Evolutionary conservation across 2,888 invertebrate genomes (phyloP).

Genomic region (Zygogramma bicolorata): DNA sequence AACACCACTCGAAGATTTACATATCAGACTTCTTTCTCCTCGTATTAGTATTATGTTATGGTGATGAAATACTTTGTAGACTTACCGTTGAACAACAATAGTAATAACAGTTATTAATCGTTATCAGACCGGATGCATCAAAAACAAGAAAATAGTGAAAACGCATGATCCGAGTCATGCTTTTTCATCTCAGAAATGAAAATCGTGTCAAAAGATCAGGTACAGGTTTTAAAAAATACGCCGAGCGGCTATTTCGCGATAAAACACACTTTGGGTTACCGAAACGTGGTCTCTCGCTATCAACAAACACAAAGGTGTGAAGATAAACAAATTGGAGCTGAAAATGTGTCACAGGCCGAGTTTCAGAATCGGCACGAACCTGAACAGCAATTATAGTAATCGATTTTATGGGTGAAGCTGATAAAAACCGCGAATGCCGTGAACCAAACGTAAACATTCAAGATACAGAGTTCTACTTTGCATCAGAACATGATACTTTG

Average conservation of each 20-base stretch:
- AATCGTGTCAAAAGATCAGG: conserved; percentile 1
- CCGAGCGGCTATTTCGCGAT: not conserved
- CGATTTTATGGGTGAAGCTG: not conserved
- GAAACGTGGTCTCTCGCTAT: not conserved
- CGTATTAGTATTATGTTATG: no score
- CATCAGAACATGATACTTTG: not conserved
- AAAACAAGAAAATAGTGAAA: conserved; percentile 12
- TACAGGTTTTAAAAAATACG: not conserved
- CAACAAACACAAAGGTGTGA: not conserved
- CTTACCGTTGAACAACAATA: not conserved
- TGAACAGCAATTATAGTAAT: not conserved
- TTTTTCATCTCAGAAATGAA: not conserved
- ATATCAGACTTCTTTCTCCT: no score
- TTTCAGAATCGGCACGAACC: conserved; percentile 14
- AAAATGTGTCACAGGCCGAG: not conserved
- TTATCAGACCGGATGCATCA: not conserved
- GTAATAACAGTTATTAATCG: conserved; percentile 1
- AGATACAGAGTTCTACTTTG: not conserved
- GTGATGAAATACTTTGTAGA: no score
- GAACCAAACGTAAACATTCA: not conserved
- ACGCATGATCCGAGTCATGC: not conserved
- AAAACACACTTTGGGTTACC: conserved; percentile 13
- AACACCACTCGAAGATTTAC: no score
- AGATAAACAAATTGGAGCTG: not conserved
- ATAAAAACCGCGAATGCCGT: not conserved